Percentiles rank a stretch among this genome's conserved stretches.
Conservation (phyloP, 2,113 vertebrate genomes). For the Plestiodon gilberti region DNA sequence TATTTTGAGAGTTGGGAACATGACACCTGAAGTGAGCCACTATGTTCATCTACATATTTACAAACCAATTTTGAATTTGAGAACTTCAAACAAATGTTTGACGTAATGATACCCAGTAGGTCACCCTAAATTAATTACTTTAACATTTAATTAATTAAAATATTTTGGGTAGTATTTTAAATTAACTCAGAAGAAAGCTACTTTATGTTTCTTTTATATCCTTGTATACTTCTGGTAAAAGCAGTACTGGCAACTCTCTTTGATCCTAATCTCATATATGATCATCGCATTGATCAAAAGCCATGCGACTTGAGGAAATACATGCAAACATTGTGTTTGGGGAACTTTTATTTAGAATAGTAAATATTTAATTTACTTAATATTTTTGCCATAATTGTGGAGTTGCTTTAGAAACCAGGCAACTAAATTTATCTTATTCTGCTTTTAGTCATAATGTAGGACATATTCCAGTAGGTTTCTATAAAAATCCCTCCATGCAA, state of each 20-base stretch:
- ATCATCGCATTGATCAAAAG: not conserved
- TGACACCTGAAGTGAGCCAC: too few species aligned
- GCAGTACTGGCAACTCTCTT: not conserved
- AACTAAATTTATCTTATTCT: not conserved
- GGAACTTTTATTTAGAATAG: not conserved
- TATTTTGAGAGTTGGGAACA: too few species aligned
- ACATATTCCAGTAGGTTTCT: conserved; percentile 29
- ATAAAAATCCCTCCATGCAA: not conserved
- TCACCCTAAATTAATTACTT: not conserved
- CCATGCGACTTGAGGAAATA: not conserved
- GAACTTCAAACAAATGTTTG: too few species aligned
- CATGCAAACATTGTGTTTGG: not conserved
- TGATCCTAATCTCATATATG: not conserved
- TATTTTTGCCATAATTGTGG: not conserved
- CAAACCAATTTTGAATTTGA: too few species aligned
- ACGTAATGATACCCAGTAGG: too few species aligned
- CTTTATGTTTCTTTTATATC: not conserved
- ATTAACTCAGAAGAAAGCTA: not conserved
- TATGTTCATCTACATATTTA: too few species aligned
- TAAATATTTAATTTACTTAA: not conserved
- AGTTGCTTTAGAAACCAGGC: not conserved
- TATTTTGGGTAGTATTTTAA: not conserved
- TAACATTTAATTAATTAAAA: not conserved
- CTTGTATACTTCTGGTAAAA: too few species aligned
- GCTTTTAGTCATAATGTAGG: conserved; percentile 14